Conservation (phyloP, 2,888 invertebrate genomes). For the Lithophane leautieri region DNA sequence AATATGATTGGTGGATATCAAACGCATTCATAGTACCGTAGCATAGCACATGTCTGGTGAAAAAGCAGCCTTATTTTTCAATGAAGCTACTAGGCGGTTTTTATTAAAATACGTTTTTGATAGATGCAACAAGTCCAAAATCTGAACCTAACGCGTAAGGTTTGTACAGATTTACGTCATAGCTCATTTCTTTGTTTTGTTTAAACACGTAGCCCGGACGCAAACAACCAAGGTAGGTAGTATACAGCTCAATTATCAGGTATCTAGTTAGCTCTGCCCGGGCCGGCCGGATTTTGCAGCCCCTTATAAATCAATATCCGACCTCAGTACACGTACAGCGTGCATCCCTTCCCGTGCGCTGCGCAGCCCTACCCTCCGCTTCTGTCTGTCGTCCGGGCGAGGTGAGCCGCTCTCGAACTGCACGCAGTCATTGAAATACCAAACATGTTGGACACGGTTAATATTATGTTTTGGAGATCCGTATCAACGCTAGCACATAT, state of each 20-base stretch:
- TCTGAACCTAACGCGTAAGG: not conserved
- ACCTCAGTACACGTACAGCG: not conserved
- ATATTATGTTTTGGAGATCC: not conserved
- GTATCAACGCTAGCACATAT: not conserved
- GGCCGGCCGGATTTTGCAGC: not conserved
- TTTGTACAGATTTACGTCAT: not conserved
- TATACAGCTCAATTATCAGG: conserved; percentile 3
- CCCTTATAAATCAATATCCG: conserved; percentile 17
- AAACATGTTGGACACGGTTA: not conserved
- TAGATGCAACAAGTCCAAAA: not conserved
- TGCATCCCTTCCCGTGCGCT: not conserved
- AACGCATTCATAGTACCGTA: too few relatives aligned
- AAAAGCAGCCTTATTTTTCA: too few relatives aligned
- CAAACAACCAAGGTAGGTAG: not conserved
- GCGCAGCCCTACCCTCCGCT: not conserved
- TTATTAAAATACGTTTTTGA: not conserved
- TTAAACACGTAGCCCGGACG: not conserved
- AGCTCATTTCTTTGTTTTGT: conserved; percentile 3
- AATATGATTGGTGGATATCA: too few relatives aligned
- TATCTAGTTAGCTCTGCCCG: not conserved
- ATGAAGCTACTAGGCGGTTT: not conserved
- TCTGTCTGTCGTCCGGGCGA: not conserved
- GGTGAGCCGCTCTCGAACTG: not conserved
- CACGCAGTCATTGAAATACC: not conserved
- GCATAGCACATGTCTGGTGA: too few relatives aligned